Conservation (phyloP, 1,140 invertebrate genomes). For the Maniola jurtina region DNA sequence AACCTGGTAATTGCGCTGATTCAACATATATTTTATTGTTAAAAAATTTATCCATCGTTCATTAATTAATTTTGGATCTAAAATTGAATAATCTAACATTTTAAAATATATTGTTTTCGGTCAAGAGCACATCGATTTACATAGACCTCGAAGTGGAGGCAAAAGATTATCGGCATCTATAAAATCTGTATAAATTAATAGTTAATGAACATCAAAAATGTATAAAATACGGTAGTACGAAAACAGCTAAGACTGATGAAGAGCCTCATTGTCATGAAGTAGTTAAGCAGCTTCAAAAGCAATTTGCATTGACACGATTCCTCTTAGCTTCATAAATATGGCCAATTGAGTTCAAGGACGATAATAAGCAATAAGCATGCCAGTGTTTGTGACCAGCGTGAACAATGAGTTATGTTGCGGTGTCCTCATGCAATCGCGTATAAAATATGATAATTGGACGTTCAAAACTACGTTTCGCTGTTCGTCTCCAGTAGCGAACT, state of each 20-base stretch:
- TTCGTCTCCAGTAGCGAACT: constrained; percentile 8
- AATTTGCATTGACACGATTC: constrained; percentile 72
- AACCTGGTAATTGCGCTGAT: not conserved
- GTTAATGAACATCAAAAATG: constrained; percentile 9
- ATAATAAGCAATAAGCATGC: constrained; percentile 66
- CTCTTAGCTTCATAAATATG: constrained; percentile 71
- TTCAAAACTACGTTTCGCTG: constrained; percentile 48
- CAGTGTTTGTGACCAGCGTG: constrained; percentile 69
- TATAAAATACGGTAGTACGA: constrained; percentile 7
- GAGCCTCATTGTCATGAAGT: constrained; percentile 44
- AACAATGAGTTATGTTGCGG: constrained; percentile 67
- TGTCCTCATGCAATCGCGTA: constrained; percentile 70
- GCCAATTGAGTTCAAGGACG: constrained; percentile 76
- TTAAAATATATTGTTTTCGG: constrained; percentile 24
- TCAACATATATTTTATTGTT: not conserved
- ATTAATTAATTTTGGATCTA: constrained; percentile 10
- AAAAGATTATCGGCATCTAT: constrained; percentile 29
- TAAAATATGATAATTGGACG: constrained; percentile 73
- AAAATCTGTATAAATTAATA: constrained; percentile 21
- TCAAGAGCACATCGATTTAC: constrained; percentile 34
- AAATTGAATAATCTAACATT: constrained; percentile 10
- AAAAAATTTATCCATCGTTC: not conserved
- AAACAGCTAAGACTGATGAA: constrained; percentile 8
- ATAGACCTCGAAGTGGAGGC: constrained; percentile 36
- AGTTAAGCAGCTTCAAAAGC: constrained; percentile 51